Evolutionary conservation across 2,888 invertebrate species (phyloP), one percentile per base, ranked within the genome.

Genomic region (Leptarthrus brevirostris): DNA sequence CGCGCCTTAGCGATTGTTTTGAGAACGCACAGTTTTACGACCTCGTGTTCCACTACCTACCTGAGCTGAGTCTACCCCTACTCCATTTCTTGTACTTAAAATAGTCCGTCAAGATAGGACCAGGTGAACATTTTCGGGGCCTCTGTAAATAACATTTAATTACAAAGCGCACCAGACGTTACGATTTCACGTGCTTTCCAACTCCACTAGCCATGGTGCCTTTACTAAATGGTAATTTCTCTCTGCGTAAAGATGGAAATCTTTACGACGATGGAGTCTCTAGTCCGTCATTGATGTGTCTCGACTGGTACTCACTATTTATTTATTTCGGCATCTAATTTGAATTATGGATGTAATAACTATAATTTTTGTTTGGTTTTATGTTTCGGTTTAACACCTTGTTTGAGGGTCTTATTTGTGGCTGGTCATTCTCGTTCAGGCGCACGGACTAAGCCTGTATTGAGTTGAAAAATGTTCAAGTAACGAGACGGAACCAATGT

Each of bases 291-390:
- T 6, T 22, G 53, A 30, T 47, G 14, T 3, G 47, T 10, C 18
- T 12, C 14, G 40, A n/a, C 61, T n/a, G 22, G 22, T 40, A 26
- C 40, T 24, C 61, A 40, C 61, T 69, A 75, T 75, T 75, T 75
- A 75, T 75, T 69, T 75, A 24, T 72, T 66, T 72, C 73, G 69
- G 75, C 58, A 75, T 75, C 73, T 73, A 73, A 73, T 75, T 74
- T 73, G 73, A 75, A 72, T 75, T 75, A 75, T 72, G 73, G 69
- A 24, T 40, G 72, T 73, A 75, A 75, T 75, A 75, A 69, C 75
- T 74, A 74, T 74, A 74, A 74, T 74, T 74, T 72, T 72, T 74
- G 72, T 74, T 74, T 74, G 74, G 69, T 66, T 74, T 74, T 74
- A 74, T 72, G 69, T 74, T 66, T 74, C 72, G 72, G 74, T 74